Evolutionary conservation across 37 sponge, comb jelly and placozoan species (phyloP).

Genomic region (Beroe forskalii): DNA sequence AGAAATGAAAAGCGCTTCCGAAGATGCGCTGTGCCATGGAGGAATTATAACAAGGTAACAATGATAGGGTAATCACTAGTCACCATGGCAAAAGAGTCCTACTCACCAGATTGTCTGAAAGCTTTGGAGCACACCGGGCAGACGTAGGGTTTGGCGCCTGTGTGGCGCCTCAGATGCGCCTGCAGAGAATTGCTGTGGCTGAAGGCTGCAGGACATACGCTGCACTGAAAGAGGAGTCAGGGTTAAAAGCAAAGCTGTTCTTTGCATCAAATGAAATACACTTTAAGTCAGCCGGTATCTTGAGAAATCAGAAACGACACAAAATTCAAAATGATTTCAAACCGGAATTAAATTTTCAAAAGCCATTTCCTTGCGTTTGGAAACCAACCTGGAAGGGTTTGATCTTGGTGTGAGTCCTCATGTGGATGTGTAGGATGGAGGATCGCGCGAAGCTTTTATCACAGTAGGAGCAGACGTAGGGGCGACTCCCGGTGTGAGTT

Average conservation of each 20-base stretch:
- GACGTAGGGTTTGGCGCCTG: constrained; percentile 59
- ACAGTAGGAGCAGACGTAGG: constrained; percentile 59
- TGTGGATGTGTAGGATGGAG: constrained; percentile 63
- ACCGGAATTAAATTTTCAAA: neutral
- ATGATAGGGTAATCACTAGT: neutral
- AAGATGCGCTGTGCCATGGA: too few relatives aligned
- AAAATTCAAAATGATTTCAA: neutral
- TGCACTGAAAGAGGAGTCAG: too few relatives aligned
- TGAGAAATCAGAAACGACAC: too few relatives aligned
- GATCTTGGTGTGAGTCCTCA: constrained; percentile 65
- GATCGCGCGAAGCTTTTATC: constrained; percentile 47
- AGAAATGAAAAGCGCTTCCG: too few relatives aligned
- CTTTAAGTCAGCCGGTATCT: too few relatives aligned
- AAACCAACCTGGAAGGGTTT: constrained; percentile 61
- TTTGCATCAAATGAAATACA: too few relatives aligned
- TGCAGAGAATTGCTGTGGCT: constrained; percentile 52
- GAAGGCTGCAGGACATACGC: constrained; percentile 51
- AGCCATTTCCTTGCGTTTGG: too few relatives aligned
- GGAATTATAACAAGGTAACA: too few relatives aligned
- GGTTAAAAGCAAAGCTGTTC: neutral
- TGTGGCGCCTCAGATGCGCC: constrained; percentile 48
- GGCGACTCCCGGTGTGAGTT: constrained; percentile 54
- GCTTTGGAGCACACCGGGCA: constrained; percentile 63
- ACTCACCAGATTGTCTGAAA: constrained; percentile 50
- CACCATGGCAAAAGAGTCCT: neutral